phyloP scores from a whole-genome alignment of 2,888 invertebrate species.

The Alviniconcha strummeri region DNA sequence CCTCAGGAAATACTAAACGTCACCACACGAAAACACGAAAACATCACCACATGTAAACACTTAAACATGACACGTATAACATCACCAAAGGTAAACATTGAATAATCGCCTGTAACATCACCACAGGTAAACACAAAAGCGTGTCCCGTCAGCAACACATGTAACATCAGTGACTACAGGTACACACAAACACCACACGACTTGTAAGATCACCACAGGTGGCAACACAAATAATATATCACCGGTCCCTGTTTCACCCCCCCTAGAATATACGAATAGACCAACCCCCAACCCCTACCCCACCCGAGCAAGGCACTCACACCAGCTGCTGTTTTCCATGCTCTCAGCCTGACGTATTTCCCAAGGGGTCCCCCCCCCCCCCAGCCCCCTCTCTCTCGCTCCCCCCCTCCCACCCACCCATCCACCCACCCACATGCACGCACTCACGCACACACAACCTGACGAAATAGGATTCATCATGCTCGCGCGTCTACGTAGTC shows the following conservation, averaged over 20 bases:
- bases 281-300: not conserved
- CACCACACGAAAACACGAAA: too few species aligned
- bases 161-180: too few species aligned
- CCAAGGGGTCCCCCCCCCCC: not conserved
- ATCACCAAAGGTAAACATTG: too few species aligned
- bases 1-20: too few species aligned
- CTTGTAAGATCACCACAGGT: not conserved
- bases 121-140: not conserved
- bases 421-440: not conserved
- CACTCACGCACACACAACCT: not conserved
- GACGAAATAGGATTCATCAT: not conserved
- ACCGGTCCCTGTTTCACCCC: too few species aligned
- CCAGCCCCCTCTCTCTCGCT: not conserved
- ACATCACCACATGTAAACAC: too few species aligned
- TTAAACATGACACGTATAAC: too few species aligned
- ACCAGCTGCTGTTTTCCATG: not conserved
- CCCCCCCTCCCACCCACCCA: not conserved
- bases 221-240: not conserved
- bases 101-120: slow-evolving; percentile 24
- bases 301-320: not conserved
- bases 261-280: not conserved
- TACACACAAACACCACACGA: too few species aligned
- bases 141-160: too few species aligned
- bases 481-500: not conserved
- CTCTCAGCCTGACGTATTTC: not conserved